Conservation (phyloP, 2,797 vertebrate species). For the Rhadinocentrus ornatus region DNA sequence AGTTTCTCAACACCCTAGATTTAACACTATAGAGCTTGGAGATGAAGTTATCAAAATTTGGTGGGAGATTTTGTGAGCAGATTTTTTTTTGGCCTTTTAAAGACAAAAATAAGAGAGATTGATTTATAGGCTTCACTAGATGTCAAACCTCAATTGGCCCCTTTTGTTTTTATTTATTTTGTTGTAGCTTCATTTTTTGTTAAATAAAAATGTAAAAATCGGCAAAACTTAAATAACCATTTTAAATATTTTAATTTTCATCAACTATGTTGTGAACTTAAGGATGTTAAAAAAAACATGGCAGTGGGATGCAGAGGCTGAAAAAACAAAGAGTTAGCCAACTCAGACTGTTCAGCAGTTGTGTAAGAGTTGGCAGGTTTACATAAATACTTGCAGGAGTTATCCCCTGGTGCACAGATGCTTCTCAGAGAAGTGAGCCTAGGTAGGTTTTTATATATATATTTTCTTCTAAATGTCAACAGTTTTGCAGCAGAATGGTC, state of each 20-base stretch:
- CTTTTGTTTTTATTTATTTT: neutral
- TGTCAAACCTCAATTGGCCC: neutral
- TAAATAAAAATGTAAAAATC: neutral
- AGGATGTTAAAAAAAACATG: conserved; percentile 11
- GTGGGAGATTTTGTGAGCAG: conserved; percentile 51
- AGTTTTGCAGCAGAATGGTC: neutral
- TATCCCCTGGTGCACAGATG: conserved; percentile 56
- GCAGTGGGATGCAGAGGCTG: conserved; percentile 33
- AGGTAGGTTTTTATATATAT: conserved; percentile 57
- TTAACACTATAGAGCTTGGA: conserved; percentile 33
- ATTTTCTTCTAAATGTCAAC: conserved; percentile 14
- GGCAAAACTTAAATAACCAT: neutral
- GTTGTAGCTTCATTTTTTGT: too few species aligned
- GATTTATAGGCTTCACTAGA: conserved; percentile 9
- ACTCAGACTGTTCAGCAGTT: conserved; percentile 47
- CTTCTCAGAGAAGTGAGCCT: conserved; percentile 64
- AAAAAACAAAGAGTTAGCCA: conserved; percentile 41
- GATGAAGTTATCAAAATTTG: conserved; percentile 44
- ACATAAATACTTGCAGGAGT: conserved; percentile 60
- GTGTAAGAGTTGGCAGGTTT: conserved; percentile 73
- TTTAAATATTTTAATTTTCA: neutral
- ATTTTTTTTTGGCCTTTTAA: neutral
- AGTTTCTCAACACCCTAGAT: conserved; percentile 34
- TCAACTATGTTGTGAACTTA: neutral
- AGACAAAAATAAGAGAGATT: conserved; percentile 1